phyloP scores from a whole-genome alignment of 2,888 invertebrate species.

The Sipha maydis region DNA sequence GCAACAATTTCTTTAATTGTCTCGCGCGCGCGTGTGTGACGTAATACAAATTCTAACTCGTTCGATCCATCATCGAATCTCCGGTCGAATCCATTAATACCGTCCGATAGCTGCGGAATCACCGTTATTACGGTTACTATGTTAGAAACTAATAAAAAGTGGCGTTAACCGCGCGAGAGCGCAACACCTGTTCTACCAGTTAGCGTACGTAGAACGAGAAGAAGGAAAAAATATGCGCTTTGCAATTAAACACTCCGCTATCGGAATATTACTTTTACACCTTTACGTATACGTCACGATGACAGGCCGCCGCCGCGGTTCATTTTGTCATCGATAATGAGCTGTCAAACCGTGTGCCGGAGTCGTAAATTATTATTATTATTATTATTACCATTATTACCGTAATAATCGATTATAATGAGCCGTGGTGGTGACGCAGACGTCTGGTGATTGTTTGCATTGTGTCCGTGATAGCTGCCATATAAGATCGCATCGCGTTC shows the following conservation, averaged over 20 bases:
- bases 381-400: no score
- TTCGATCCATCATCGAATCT: background rate
- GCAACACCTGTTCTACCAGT: background rate
- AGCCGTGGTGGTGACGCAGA: background rate
- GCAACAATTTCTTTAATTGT: background rate
- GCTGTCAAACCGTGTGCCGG: background rate
- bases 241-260: background rate
- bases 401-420: background rate
- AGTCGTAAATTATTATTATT: background rate
- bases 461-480: background rate
- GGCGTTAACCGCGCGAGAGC: background rate
- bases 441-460: background rate
- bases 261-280: background rate
- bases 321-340: conserved; percentile 16
- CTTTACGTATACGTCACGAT: background rate
- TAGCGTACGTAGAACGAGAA: background rate
- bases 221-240: background rate
- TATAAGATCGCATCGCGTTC: no score
- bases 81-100: background rate
- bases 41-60: background rate
- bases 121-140: background rate
- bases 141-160: background rate
- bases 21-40: background rate
- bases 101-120: background rate
- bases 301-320: background rate